A percentile compares a stretch with the other conserved stretches of the same genome.
phyloP scores from a whole-genome alignment of 2,113 vertebrate species.

The Pseudois nayaur region DNA sequence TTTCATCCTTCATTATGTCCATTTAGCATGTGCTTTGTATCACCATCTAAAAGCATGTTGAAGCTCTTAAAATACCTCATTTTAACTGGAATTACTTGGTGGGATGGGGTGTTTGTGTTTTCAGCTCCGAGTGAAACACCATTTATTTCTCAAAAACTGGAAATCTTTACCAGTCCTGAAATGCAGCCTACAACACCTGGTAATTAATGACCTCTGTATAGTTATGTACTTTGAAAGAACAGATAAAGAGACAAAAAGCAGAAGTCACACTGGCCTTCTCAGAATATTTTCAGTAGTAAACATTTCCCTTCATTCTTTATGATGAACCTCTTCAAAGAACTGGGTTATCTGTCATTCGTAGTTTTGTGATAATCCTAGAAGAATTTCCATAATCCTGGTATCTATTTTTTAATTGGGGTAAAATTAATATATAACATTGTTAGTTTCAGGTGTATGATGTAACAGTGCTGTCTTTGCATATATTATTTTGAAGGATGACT shows the following conservation, averaged over 20 bases:
- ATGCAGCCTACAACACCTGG: constrained; percentile 74
- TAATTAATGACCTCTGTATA: constrained; percentile 73
- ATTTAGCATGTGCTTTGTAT: constrained; percentile 58
- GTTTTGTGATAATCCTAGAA: background rate
- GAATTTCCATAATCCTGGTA: background rate
- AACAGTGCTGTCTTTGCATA: background rate
- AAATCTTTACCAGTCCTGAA: constrained; percentile 74
- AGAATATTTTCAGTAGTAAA: background rate
- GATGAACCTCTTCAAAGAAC: background rate
- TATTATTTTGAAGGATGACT: background rate
- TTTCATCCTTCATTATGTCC: constrained; percentile 37
- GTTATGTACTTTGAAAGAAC: constrained; percentile 23
- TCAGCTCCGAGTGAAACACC: constrained; percentile 79
- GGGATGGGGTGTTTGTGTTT: constrained; percentile 75
- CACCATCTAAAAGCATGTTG: constrained; percentile 56
- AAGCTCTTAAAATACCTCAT: constrained; percentile 57
- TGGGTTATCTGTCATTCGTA: background rate
- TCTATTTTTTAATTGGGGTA: background rate
- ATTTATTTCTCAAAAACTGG: constrained; percentile 74
- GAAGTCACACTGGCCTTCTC: background rate
- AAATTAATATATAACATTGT: background rate
- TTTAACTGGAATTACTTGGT: constrained; percentile 57
- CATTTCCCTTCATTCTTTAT: background rate
- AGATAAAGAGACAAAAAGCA: background rate
- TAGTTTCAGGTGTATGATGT: background rate